Percentiles rank a stretch among this genome's conserved stretches.
These are phyloP conservation scores for Miltochrista miniata DNA, from an alignment of 2,888 invertebrate genomes.

Conservation along the genomic window DNA sequence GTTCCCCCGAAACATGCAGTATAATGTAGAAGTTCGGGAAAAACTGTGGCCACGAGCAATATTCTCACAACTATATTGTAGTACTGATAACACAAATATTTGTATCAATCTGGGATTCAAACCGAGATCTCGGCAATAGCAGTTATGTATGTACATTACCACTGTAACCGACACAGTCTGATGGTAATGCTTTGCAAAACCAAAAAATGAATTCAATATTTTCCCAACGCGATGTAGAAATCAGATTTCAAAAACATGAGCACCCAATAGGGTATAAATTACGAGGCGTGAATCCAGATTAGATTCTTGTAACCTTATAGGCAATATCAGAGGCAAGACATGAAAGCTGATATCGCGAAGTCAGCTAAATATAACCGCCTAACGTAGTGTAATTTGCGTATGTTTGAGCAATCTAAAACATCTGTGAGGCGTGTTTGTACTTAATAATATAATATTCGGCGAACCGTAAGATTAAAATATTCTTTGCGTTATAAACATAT, in stretches of 20 bases:
- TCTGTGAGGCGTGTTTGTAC: neutral
- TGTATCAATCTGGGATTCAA: neutral
- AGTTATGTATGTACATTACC: neutral
- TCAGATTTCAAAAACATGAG: neutral
- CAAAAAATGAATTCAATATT: too few relatives aligned
- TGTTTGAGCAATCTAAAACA: neutral
- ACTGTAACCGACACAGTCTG: neutral
- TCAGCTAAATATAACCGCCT: conserved; percentile 26
- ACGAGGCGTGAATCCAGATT: neutral
- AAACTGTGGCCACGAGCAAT: too few relatives aligned
- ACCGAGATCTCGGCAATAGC: neutral
- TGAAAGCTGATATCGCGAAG: conserved; percentile 6
- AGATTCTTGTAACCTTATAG: neutral
- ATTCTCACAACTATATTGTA: too few relatives aligned
- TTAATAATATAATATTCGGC: neutral
- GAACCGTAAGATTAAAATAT: too few relatives aligned
- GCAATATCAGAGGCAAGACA: neutral
- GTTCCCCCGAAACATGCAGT: too few relatives aligned
- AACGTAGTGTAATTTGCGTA: conserved; percentile 9
- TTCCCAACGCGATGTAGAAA: neutral
- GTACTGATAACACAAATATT: too few relatives aligned
- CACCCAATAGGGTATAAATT: neutral
- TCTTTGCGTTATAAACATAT: too few relatives aligned
- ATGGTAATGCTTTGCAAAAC: neutral
- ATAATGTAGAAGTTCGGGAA: too few relatives aligned